Base-by-base conservation (phyloP, 2,113 vertebrate species). In the Ptyas mucosa region DNA sequence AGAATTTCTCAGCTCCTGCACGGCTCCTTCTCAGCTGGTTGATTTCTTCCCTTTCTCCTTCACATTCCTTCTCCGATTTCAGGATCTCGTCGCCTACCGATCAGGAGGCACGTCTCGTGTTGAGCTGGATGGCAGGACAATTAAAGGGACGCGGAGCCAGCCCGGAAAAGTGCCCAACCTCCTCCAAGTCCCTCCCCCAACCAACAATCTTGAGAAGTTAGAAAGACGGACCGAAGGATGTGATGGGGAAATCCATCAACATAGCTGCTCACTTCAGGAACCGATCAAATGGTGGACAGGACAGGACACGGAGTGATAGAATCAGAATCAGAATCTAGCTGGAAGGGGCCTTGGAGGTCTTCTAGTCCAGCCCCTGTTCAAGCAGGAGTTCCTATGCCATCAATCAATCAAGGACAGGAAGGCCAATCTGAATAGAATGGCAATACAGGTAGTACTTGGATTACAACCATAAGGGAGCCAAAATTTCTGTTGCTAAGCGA, bases 131-230 rank as follows among this genome's bases (percentile, higher is more conserved):
- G 11, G n/a, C 29, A 75, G 64, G 29, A 15, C 29, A n/a, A 69
- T 5, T 1, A 14, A 29, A n/a, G 61, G 61, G 26, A 12, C 11
- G 0, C 4, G 0, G 26, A 12, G 11, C 10, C 10, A 12, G 10
- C 26, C 26, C 9, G 1, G 26, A 12, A n/a, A 64, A 29, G 61
- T 1, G 26, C 58, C 26, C 8, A 4, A 23, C 9, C 9, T 10
- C 11, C 26, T 46, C 43, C 43, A 46, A 24, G 10, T n/a, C 26
- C 26, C 10, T 64, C 61, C 9, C 5, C 26, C 26, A 5, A n/a
- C 61, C 61, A n/a, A 14, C 26, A 0, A 5, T n/a, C 61, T 5
- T 29, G 24, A n/a, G 11, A 26, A 9, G 26, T 12, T 29, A 5
- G 26, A 69, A 69, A n/a, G 61, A 6, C 1, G 26, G 61, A 15